Percentiles rank a stretch among this genome's conserved stretches.
These are phyloP conservation scores for Hemiprocne comata DNA, from an alignment of 2,113 vertebrate genomes.

Conservation along the genomic window DNA sequence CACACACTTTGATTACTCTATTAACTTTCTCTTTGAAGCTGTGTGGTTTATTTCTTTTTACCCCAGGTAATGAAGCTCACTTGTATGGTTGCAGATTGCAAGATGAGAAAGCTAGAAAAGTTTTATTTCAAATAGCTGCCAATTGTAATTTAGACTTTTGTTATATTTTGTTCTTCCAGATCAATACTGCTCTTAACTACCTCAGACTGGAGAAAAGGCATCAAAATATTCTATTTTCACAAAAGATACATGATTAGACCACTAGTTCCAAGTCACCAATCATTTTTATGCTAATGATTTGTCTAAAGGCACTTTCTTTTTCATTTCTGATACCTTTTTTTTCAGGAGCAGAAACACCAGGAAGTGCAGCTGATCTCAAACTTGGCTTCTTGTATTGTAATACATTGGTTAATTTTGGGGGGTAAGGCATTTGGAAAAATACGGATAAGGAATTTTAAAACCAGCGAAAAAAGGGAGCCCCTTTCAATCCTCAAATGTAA, in stretches of 20 bases:
- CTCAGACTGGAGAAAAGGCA: not conserved
- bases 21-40: not conserved
- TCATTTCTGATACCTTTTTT: not conserved
- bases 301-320: not conserved
- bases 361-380: not conserved
- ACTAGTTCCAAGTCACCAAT: not conserved
- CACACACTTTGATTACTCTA: not conserved
- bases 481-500: not conserved
- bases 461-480: not conserved
- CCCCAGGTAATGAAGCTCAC: not conserved
- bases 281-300: not conserved
- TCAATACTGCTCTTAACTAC: not conserved
- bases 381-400: not conserved
- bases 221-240: not conserved
- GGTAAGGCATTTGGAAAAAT: not conserved
- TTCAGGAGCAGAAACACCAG: not conserved
- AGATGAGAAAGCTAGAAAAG: not conserved
- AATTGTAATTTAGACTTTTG: not conserved
- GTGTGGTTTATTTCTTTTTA: not conserved
- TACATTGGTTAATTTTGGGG: rapidly evolving
- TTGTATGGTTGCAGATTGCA: not conserved
- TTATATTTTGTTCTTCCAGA: not conserved
- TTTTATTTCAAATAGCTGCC: not conserved
- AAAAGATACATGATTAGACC: not conserved
- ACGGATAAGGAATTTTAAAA: not conserved